These are phyloP conservation scores for Ophion obscuratus DNA, from an alignment of 2,888 invertebrate species.

Conservation along the genomic window DNA sequence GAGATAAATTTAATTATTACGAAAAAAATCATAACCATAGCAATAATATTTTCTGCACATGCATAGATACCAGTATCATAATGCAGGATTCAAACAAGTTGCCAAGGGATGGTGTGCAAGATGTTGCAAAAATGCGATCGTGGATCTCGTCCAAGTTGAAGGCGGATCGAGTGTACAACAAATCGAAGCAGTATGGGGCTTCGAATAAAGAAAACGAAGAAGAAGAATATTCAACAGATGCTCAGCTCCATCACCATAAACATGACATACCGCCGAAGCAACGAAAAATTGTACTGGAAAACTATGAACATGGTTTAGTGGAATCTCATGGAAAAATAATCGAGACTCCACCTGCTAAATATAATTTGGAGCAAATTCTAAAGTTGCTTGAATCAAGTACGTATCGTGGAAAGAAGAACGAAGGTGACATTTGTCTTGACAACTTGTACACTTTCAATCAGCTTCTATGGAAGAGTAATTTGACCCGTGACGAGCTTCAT, in stretches of 20 bases:
- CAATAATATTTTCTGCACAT: slow-evolving; percentile 10
- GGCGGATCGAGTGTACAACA: slow-evolving; percentile 3
- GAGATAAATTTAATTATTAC: neutral
- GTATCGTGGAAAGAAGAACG: slow-evolving; percentile 3
- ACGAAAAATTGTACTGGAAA: neutral
- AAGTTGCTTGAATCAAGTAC: slow-evolving; percentile 17
- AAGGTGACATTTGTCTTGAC: slow-evolving; percentile 2
- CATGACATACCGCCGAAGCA: neutral
- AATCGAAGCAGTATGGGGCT: neutral
- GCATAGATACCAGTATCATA: slow-evolving; percentile 2
- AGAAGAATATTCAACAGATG: slow-evolving; percentile 3
- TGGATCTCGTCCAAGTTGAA: slow-evolving; percentile 2
- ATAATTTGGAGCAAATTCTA: slow-evolving; percentile 7
- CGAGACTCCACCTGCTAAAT: slow-evolving; percentile 11
- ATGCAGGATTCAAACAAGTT: slow-evolving; percentile 1
- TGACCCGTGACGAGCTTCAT: neutral
- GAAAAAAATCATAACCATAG: slow-evolving; percentile 5
- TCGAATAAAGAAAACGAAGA: slow-evolving; percentile 6
- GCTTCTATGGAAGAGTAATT: neutral
- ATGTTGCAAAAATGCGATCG: neutral
- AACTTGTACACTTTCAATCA: neutral
- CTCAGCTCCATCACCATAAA: slow-evolving; percentile 2
- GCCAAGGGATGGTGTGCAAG: slow-evolving; percentile 10
- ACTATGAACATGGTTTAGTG: neutral
- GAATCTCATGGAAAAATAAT: slow-evolving; percentile 6